Base-by-base conservation (phyloP, 1,140 invertebrate species). In the Drosophila santomea region DNA sequence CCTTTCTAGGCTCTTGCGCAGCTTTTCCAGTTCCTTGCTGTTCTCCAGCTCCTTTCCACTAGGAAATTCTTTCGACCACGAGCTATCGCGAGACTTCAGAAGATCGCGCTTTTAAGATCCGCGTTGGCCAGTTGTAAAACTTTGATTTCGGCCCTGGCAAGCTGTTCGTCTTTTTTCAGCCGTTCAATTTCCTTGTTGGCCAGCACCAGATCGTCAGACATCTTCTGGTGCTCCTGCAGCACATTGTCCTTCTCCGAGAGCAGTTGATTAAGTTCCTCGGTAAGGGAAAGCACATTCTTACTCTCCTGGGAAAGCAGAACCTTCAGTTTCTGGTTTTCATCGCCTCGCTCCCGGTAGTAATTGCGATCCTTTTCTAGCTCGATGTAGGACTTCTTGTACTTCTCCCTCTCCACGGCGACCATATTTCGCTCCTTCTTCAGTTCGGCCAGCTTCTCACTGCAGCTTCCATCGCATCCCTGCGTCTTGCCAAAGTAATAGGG, bases 221-320 rank as follows among this genome's bases (percentile, higher is more conserved):
- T 94, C 91, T 98, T 98, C 91, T 99, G 98, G 94, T 99, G 98
- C 93, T 99, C 98, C 91, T 98, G 98, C 91, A 99, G 97, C 4
- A 99, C 98, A 8, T 96, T 97, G 88, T 98, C 98, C 48, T 96
- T 93, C 90, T 98, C 97, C 5, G 96, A 94, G 12, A 97, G 93
- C 12, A 97, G 95, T 68, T 96, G 96, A 92, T 98, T 97, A 95
- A 97, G 97, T 91, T 98, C 96, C 36, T 96, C 94, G 12, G 63
- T 91, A 6, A 91, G 74, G 6, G 85, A 77, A 1, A 86, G 43
- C 20, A 92, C 80, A 59, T 91, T 89, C 51, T 92, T 91, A 0
- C 76, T 88, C 64, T 92, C 88, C 45, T 90, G 80, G 6, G 76
- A 77, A 12, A 92, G 69, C 28, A 92, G 48, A 8, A 86, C 55